Evolutionary conservation across 2,797 vertebrate genomes (phyloP), one percentile per base, ranked within the genome.

Genomic region (Holocentrus rufus): DNA sequence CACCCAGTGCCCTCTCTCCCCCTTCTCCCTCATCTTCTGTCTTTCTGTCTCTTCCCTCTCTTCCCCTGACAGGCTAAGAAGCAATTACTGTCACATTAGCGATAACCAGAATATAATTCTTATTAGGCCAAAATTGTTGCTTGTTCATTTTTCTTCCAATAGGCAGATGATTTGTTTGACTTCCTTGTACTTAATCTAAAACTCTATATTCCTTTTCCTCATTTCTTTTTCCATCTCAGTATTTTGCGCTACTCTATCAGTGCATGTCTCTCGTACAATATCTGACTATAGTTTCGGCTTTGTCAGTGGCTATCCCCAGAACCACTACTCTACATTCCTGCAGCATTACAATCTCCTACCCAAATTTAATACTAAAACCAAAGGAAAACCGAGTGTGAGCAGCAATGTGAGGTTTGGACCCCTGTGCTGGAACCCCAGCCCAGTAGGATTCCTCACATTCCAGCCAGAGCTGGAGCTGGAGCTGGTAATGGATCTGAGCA

Each of bases 1-100:
- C 89, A 90, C 91, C 86, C 79, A 72, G 82, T 88, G 79, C 88
- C 82, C 90, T 84, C 85, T 83, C 85, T 76, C 83, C 58, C 60
- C 63, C 71, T 82, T 82, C 82, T 77, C 81, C 77, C 84, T 89
- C 90, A 89, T 91, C 90, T 73, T 90, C 86, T 82, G 76, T 90
- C 86, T 85, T 53, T 88, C 87, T 85, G 85, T 91, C 89, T 91
- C 87, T 89, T 89, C 84, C 89, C 87, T 90, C 84, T 90, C 88
- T 80, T 88, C 83, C 77, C 85, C 87, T 91, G 92, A 92, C 92
- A 93, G 90, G 89, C 91, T 90, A 92, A 93, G 90, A 90, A 91
- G 91, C 92, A 93, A 94, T 94, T 95, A 94, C 92, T 94, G 93
- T 94, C 93, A 93, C 92, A 94, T 94, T 93, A 94, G 91, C 7